Evolutionary conservation across 2,113 vertebrate species (phyloP), one percentile per base, ranked within the genome.

Genomic region (Lycaon pictus): DNA sequence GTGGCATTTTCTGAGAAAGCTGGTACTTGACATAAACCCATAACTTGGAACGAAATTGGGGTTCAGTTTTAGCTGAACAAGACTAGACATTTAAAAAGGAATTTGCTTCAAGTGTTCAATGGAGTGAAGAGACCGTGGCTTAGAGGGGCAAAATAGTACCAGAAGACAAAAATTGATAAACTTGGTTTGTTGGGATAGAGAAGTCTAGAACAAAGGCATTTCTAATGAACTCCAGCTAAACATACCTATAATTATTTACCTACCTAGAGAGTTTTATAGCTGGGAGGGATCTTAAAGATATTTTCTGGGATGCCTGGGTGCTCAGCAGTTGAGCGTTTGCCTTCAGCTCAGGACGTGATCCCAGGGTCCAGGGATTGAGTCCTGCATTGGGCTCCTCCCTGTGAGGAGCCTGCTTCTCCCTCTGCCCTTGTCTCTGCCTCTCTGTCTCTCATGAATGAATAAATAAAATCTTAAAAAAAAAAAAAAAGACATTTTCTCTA

Each of bases 181-280:
- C 17, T 87, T 76, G 60, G 27, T 93, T 87, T 69, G 43, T 85
- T 67, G 43, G 25, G 32, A 69, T 72, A 55, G 63, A 95, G 69
- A 85, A 95, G 48, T 93, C n/a, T 87, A 71, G 27, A 69, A 90
- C 43, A 62, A 76, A 69, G 19, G 37, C 90, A 82, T 90, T 95
- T 80, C 35, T 76, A 56, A 51, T 74, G 37, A 93, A 74, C 20
- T 88, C n/a, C 88, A 93, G 37, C 55, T 63, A 48, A 95, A 88
- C 60, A 79, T 93, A 71, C 85, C 29, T 86, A 4, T 67, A 79
- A 43, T 91, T 79, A 1, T 77, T 58, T 71, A 58, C 23, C 43
- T 93, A 16, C 15, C 20, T 90, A 72, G 72, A 63, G 69, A 29
- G 91, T 83, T 91, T 87, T 92, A 43, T 25, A 81, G 16, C 35